Base-by-base conservation (phyloP, 2,888 invertebrate genomes). In the Dioctria linearis region DNA sequence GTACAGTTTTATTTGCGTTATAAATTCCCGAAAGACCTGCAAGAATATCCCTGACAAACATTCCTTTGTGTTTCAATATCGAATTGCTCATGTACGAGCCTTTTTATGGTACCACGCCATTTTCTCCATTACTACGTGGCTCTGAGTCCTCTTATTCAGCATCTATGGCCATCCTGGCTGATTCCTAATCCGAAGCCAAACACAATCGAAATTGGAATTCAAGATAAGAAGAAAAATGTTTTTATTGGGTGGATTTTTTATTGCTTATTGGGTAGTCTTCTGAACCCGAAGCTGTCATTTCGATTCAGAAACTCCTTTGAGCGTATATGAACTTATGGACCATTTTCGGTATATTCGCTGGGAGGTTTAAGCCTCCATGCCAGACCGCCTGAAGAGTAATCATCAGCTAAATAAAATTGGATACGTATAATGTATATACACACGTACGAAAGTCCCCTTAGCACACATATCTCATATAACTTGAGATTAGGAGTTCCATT, bases 141-240 rank as follows among this genome's bases (percentile, higher is more conserved):
- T 61, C 63, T 4, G 63, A 63, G 76, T 76, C 76, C 63, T 76
- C 76, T 51, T 63, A 76, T 76, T 76, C 76, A 76, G 76, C 76
- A 76, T 46, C 63, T 8, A 61, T 76, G 76, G 61, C 63, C 76
- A 63, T 9, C 4, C 63, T 76, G 76, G 76, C 63, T 63, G 63
- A 78, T 46, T 78, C 80, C 67, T 78, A 66, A 69, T 78, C 78
- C 69, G 59, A 79, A 73, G 81, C 75, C 81, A 66, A 49, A 81
- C 76, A 81, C 75, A 81, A 81, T 80, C 79, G 76, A 80, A 81
- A 81, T 81, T 81, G 81, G 80, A 81, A 79, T 81, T 81, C 69
- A 78, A 79, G 81, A 80, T 81, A 81, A 81, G 81, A 81, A 81
- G 81, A 81, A 81, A 81, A 81, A 81, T 81, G 81, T 79, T 78